Evolutionary conservation across 2,797 vertebrate species (phyloP).

Genomic region (Malacoraja senta): DNA sequence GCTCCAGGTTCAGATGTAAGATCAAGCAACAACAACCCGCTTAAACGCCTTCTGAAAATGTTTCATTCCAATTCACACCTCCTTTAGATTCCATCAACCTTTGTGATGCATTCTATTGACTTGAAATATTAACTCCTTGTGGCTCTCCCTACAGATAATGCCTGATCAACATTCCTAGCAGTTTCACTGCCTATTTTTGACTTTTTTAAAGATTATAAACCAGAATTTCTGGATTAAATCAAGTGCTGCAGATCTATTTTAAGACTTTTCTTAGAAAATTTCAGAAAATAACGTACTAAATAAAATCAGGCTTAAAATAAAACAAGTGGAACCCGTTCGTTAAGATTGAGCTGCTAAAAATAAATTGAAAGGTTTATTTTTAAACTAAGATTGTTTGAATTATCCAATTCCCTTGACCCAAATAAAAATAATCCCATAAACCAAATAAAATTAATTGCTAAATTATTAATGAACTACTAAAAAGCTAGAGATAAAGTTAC

Average conservation of each 20-base stretch:
- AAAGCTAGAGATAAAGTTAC: background rate
- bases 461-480: background rate
- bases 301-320: slow-evolving; percentile 46
- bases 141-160: too few relatives aligned
- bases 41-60: too few relatives aligned
- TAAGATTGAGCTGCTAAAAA: background rate
- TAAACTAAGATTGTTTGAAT: background rate
- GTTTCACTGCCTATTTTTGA: too few relatives aligned
- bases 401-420: background rate
- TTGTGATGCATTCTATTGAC: too few relatives aligned
- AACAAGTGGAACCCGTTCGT: slow-evolving; percentile 42
- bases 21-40: too few relatives aligned
- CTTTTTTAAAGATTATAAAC: background rate
- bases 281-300: background rate
- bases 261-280: background rate
- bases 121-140: too few relatives aligned
- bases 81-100: too few relatives aligned
- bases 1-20: too few relatives aligned
- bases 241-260: background rate
- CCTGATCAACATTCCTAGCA: too few relatives aligned
- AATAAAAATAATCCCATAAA: too few relatives aligned
- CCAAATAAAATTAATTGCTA: too few relatives aligned
- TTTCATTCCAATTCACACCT: too few relatives aligned
- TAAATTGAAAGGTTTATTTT: background rate
- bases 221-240: slow-evolving; percentile 26